phyloP scores from a whole-genome alignment of 2,113 vertebrate genomes.

The Lophochroa leadbeateri region DNA sequence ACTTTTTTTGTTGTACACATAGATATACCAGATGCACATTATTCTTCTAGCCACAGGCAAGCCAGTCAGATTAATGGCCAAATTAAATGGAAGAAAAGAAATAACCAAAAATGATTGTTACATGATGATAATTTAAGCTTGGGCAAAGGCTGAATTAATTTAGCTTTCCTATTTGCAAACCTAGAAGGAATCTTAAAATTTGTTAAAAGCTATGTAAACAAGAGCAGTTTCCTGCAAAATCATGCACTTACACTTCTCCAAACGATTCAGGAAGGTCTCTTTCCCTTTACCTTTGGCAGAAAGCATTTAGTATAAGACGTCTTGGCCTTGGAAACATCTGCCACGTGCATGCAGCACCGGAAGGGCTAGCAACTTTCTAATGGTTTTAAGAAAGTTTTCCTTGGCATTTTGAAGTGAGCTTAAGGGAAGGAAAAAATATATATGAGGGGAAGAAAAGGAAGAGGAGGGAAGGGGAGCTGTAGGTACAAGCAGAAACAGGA shows the following conservation, averaged over 20 bases:
- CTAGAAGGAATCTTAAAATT: background rate
- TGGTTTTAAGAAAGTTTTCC: background rate
- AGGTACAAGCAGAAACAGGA: background rate
- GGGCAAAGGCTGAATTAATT: slow-evolving; percentile 7
- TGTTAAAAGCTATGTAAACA: slow-evolving; percentile 1
- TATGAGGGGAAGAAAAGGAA: background rate
- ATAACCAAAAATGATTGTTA: background rate
- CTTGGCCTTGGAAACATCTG: slow-evolving; percentile 18
- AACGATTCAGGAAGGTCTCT: background rate
- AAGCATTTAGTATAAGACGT: background rate
- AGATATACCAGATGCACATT: background rate
- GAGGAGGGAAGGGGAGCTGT: background rate
- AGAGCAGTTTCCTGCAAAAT: background rate
- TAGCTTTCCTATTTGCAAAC: slow-evolving; percentile 17
- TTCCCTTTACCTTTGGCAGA: background rate
- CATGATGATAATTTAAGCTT: background rate
- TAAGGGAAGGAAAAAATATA: background rate
- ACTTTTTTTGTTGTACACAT: background rate
- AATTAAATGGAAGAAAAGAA: background rate
- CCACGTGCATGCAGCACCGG: background rate
- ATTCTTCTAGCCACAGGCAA: background rate
- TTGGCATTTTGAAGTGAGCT: background rate
- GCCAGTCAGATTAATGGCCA: background rate
- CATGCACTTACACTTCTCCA: background rate
- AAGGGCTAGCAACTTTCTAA: background rate